These are phyloP conservation scores for Uria lomvia DNA, from an alignment of 2,113 vertebrate species.

Conservation along the genomic window DNA sequence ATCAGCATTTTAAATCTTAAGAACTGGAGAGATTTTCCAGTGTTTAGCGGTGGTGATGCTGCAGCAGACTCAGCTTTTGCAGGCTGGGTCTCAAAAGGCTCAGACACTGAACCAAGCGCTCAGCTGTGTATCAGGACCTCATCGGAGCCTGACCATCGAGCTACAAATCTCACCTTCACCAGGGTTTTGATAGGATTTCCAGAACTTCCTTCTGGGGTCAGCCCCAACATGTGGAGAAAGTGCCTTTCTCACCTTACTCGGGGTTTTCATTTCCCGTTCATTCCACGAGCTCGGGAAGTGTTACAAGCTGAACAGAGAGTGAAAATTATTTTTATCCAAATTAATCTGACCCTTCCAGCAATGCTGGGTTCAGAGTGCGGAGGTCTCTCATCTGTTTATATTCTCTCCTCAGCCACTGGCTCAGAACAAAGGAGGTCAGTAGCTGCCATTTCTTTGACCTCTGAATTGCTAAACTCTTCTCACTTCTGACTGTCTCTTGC, in stretches of 20 bases:
- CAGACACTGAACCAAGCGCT: background rate
- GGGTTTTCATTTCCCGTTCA: background rate
- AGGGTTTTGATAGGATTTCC: background rate
- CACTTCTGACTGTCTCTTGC: background rate
- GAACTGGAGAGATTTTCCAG: rapidly evolving
- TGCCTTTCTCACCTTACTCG: background rate
- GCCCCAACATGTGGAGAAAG: background rate
- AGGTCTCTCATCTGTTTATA: background rate
- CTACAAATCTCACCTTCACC: background rate
- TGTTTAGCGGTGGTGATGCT: rapidly evolving
- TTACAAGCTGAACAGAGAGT: background rate
- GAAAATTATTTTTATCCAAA: background rate
- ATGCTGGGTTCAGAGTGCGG: background rate
- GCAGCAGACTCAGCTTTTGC: rapidly evolving
- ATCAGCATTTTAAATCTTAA: background rate
- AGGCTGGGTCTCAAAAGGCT: background rate
- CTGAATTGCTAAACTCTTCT: background rate
- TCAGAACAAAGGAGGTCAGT: background rate
- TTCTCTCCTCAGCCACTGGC: background rate
- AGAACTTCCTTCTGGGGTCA: background rate
- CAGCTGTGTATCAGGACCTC: background rate
- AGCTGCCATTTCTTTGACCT: background rate
- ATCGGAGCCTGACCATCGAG: background rate
- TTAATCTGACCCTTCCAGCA: background rate
- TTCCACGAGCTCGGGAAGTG: background rate